A percentile compares a stretch with the other conserved stretches of the same genome.
Conservation (phyloP, 2,888 invertebrate genomes). For the Stegana nigrithorax region DNA sequence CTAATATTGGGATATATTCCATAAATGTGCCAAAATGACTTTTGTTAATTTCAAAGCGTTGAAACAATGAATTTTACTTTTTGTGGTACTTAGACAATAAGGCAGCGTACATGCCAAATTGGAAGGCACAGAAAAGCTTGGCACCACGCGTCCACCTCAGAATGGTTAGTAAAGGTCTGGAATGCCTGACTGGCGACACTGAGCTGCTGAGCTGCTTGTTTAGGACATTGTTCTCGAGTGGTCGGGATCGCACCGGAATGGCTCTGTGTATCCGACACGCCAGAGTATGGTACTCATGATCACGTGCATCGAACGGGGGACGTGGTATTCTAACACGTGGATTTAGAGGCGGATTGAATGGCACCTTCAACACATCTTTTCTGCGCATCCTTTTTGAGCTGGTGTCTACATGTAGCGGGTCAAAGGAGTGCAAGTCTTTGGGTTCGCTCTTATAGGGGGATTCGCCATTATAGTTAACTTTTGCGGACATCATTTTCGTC, state of each 20-base stretch:
- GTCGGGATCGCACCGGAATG: background rate
- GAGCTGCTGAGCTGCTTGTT: background rate
- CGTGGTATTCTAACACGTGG: conserved; percentile 43
- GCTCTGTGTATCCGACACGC: background rate
- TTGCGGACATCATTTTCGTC: background rate
- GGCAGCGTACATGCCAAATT: conserved; percentile 1
- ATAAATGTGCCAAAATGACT: no score
- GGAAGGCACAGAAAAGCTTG: background rate
- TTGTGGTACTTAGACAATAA: background rate
- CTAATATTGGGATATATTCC: no score
- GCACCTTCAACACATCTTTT: no score
- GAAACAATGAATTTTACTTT: background rate
- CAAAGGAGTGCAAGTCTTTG: background rate
- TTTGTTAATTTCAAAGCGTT: no score
- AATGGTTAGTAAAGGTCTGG: background rate
- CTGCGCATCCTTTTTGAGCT: background rate
- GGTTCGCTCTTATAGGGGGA: background rate
- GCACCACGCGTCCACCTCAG: background rate
- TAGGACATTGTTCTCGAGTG: background rate
- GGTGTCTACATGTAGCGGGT: background rate
- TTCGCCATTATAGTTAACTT: background rate
- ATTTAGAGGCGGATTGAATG: conserved; percentile 43
- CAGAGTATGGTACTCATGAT: conserved; percentile 44
- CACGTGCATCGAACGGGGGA: conserved; percentile 47
- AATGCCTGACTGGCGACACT: background rate